Evolutionary conservation across 2,888 invertebrate species (phyloP).

Genomic region (Nycteola revayana): DNA sequence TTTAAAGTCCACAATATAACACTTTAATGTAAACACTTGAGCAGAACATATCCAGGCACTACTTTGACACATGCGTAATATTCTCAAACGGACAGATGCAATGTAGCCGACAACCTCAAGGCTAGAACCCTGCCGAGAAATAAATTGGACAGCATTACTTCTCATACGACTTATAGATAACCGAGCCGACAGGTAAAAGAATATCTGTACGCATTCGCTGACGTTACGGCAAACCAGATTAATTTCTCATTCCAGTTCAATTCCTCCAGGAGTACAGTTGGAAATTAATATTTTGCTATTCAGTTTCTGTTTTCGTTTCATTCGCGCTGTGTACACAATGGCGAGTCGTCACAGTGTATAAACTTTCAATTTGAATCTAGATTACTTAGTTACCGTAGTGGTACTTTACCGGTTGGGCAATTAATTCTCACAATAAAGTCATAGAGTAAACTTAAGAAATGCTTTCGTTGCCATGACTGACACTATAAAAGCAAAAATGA

Average conservation of each 20-base stretch:
- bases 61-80: conserved; percentile 49
- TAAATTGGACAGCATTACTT: conserved; percentile 44
- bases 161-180: conserved; percentile 32
- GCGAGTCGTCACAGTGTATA: conserved; percentile 32
- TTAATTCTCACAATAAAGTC: conserved; percentile 17
- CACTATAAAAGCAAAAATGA: conserved; percentile 42
- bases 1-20: conserved; percentile 32
- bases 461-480: conserved; percentile 36
- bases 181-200: conserved; percentile 41
- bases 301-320: conserved; percentile 48
- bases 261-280: conserved; percentile 29
- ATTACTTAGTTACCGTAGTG: conserved; percentile 14
- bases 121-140: conserved; percentile 55
- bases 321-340: conserved; percentile 35
- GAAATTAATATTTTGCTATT: conserved; percentile 45
- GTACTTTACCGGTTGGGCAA: conserved; percentile 21
- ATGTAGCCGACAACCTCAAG: conserved; percentile 48
- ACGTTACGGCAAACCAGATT: conserved; percentile 41
- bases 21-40: conserved; percentile 4
- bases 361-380: conserved; percentile 38
- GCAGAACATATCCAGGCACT: conserved; percentile 14
- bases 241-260: conserved; percentile 43
- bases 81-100: conserved; percentile 51
- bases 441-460: conserved; percentile 20
- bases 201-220: conserved; percentile 28